Evolutionary conservation across 2,113 vertebrate species (phyloP).

Genomic region (Cairina moschata): DNA sequence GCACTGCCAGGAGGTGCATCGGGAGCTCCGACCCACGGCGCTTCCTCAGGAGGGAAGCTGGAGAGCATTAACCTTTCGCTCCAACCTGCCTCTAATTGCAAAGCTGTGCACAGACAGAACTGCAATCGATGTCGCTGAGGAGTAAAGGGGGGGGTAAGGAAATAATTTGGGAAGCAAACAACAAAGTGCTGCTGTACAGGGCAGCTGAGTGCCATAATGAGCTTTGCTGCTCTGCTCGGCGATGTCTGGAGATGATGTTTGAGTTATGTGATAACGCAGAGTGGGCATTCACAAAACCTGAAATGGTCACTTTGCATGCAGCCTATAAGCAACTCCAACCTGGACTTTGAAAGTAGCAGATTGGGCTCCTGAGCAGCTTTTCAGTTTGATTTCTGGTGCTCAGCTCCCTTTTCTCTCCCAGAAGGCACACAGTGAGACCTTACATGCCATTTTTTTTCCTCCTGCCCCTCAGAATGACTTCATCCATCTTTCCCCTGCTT

Average conservation of each 20-base stretch:
- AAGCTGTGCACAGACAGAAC: neutral
- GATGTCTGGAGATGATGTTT: neutral
- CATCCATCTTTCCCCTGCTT: neutral
- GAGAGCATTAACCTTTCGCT: slow-evolving; percentile 29
- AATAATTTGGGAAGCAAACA: neutral
- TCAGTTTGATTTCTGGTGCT: neutral
- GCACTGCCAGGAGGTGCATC: neutral
- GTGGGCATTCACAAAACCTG: neutral
- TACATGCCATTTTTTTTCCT: neutral
- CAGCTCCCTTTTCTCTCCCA: neutral
- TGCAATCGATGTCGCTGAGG: neutral
- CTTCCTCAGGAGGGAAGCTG: neutral
- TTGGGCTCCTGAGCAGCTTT: neutral
- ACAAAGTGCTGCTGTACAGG: accelerated
- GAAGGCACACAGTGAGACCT: neutral
- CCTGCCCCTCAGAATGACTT: neutral
- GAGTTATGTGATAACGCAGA: accelerated
- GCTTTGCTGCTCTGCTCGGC: neutral
- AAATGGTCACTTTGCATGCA: accelerated
- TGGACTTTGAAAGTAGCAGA: neutral
- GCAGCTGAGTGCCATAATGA: accelerated
- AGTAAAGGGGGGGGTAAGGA: neutral
- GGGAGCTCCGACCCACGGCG: neutral
- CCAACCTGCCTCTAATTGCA: neutral
- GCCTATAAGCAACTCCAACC: accelerated